These are phyloP conservation scores for Ptychobarbus kaznakovi DNA, from an alignment of 2,797 vertebrate genomes.

Conservation along the genomic window DNA sequence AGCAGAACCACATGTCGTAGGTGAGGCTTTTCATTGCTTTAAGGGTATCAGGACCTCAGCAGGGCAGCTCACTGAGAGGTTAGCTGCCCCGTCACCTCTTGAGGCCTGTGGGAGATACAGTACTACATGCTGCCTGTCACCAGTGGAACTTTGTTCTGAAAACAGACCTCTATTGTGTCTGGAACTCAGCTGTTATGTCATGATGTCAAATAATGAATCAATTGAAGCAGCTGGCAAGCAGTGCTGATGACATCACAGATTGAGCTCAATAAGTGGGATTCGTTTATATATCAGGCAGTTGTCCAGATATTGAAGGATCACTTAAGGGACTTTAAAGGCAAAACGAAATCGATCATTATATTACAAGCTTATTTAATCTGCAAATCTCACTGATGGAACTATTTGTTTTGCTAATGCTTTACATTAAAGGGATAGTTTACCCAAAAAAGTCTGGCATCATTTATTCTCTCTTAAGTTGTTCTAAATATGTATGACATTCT, in stretches of 20 bases:
- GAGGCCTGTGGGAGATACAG: slow-evolving; percentile 5
- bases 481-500: not conserved
- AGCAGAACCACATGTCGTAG: slow-evolving; percentile 99
- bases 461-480: not conserved
- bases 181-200: slow-evolving; percentile 17
- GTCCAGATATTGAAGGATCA: slow-evolving; percentile 1
- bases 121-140: slow-evolving; percentile 8
- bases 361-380: not conserved
- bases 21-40: slow-evolving; percentile 90
- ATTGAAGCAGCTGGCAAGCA: not conserved
- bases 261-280: not conserved
- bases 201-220: slow-evolving; percentile 6
- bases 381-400: not conserved
- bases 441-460: not conserved
- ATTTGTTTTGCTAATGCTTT: not conserved
- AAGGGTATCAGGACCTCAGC: slow-evolving; percentile 60
- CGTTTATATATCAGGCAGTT: not conserved
- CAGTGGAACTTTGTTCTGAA: not conserved
- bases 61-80: not conserved
- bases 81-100: not conserved
- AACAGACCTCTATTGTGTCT: slow-evolving; percentile 21
- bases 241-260: not conserved
- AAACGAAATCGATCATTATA: slow-evolving; percentile 10
- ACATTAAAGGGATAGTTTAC: not conserved
- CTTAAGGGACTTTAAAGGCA: slow-evolving; percentile 2